These are phyloP conservation scores for Delichon dasypus DNA, from an alignment of 2,797 vertebrate species.

Conservation along the genomic window DNA sequence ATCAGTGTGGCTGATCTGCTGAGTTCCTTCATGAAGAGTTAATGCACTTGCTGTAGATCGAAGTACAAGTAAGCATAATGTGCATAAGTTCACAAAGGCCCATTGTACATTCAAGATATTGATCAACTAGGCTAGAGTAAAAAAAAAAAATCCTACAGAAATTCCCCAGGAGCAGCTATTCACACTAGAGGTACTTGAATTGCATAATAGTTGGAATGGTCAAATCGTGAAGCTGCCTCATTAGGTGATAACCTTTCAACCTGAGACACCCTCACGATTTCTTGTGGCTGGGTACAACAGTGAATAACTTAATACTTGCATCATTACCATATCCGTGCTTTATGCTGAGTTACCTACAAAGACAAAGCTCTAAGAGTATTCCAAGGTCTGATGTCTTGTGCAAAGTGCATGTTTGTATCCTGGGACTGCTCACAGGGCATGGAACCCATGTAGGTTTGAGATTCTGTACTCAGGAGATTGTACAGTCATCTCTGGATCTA, in stretches of 20 bases:
- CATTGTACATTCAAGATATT: neutral
- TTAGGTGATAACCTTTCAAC: neutral
- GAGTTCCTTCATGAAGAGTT: slow-evolving; percentile 28
- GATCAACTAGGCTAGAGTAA: neutral
- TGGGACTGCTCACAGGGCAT: neutral
- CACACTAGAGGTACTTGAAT: neutral
- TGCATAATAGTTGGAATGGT: neutral
- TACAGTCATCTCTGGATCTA: slow-evolving; percentile 89
- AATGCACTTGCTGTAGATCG: neutral
- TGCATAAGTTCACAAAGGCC: neutral
- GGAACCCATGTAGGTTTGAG: neutral
- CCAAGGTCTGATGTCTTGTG: neutral
- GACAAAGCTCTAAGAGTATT: neutral
- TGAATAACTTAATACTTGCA: neutral
- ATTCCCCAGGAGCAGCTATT: neutral
- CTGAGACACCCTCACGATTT: neutral
- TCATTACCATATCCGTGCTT: neutral
- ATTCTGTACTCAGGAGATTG: slow-evolving; percentile 76
- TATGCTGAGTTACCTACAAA: neutral
- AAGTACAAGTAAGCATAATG: neutral
- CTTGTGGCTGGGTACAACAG: neutral
- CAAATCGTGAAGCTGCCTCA: neutral
- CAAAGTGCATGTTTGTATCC: neutral
- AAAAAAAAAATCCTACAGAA: neutral
- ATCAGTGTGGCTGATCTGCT: neutral